Evolutionary conservation across 2,888 invertebrate species (phyloP).

Genomic region (Pterostichus niger): DNA sequence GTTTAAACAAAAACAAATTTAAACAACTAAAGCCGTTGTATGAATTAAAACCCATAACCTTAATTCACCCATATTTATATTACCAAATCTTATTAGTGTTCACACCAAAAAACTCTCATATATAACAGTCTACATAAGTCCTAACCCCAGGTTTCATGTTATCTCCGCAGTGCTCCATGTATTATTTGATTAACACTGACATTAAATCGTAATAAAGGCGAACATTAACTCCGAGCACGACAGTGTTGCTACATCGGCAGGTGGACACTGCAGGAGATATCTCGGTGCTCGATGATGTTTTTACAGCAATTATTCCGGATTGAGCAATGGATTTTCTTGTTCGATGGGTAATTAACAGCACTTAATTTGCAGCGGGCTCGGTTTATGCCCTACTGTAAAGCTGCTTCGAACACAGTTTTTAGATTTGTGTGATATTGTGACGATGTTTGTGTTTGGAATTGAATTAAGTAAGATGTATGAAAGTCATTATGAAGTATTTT

Average conservation of each 20-base stretch:
- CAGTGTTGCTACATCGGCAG: constrained; percentile 8
- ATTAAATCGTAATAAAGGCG: constrained; percentile 55
- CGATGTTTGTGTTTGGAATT: background rate
- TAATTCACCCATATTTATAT: background rate
- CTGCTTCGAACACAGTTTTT: background rate
- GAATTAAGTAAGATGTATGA: constrained; percentile 20
- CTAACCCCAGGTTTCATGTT: constrained; percentile 17
- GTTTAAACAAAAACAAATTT: no score
- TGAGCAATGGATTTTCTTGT: constrained; percentile 40
- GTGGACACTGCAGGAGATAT: constrained; percentile 2
- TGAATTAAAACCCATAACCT: no score
- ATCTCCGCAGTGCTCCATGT: constrained; percentile 2
- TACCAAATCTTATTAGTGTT: background rate
- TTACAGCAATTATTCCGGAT: constrained; percentile 42
- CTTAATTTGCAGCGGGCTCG: constrained; percentile 12
- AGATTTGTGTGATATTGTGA: background rate
- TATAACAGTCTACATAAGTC: background rate
- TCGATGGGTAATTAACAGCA: constrained; percentile 18
- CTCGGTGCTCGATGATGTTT: background rate
- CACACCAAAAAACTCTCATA: background rate
- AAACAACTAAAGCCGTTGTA: no score
- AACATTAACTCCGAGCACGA: background rate
- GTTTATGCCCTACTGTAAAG: constrained; percentile 5
- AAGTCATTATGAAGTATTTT: constrained; percentile 1
- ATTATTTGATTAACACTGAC: constrained; percentile 50